Base-by-base conservation (phyloP, 2,113 vertebrate genomes). In the Larimichthys crocea region DNA sequence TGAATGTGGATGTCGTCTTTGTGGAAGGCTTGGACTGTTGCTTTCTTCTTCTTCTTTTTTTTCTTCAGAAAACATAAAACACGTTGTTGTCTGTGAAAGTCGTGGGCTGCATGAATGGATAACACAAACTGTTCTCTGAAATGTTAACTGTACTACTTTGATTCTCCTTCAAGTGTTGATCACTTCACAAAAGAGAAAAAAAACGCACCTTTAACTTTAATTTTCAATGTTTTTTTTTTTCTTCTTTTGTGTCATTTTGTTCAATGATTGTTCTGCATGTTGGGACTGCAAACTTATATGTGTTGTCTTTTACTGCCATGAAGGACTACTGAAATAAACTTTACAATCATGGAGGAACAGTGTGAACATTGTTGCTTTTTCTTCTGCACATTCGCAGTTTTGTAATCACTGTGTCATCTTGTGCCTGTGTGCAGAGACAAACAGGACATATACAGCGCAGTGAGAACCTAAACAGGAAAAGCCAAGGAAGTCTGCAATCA, bases 201-300 rank as follows among this genome's bases (percentile, higher is more conserved):
- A 94, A 92, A 94, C 94, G 96, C 96, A 97, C 96, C 96, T 96
- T 94, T 89, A 82, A 92, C 92, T 93, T 94, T 92, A 49, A 80
- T 95, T 96, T 95, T 89, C 10, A 83, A 91, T 90, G 86, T 92
- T 94, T 91, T 76, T 91, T 94, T 95, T 92, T 94, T 91, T 76
- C 91, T 94, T 95, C 92, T 90, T 90, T 90, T 91, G 67, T 52
- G 78, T 92, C 65, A 74, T 91, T 92, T 48, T 88, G 94, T 96
- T 96, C 94, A 77, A 86, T 96, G 95, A 97, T 97, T 97, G 96
- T 97, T 96, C 96, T 98, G 98, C 98, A 99, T 99, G 98, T 97
- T 95, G 96, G 94, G 97, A 97, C 96, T 96, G 96, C 96, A 96
- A 95, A 93, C 95, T 96, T 97, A 95, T 98, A 96, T 96, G 95